phyloP scores from a whole-genome alignment of 1,140 invertebrate genomes.

The Pseudachorutes palmiensis region DNA sequence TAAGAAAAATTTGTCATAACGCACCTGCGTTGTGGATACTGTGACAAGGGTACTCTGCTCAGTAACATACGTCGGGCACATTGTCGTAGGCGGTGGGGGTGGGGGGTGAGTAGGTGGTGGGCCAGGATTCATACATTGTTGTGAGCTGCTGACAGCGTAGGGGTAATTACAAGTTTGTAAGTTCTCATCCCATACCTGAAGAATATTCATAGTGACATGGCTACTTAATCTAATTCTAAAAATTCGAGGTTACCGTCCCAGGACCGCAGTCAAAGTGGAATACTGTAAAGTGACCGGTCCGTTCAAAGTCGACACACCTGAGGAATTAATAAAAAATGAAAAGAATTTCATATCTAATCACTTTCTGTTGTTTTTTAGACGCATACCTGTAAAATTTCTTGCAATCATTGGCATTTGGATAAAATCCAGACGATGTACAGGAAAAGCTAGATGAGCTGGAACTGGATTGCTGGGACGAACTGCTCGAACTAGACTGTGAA shows the following conservation, averaged over 20 bases:
- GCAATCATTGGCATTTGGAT: constrained; percentile 53
- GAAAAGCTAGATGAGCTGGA: constrained; percentile 13
- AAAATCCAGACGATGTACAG: constrained; percentile 58
- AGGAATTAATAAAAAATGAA: constrained; percentile 29
- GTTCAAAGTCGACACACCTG: constrained; percentile 49
- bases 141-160: constrained; percentile 15
- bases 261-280: constrained; percentile 43
- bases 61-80: constrained; percentile 29
- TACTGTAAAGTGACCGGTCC: constrained; percentile 52
- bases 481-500: not conserved
- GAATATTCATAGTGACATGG: not conserved
- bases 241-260: constrained; percentile 38
- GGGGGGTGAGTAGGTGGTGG: constrained; percentile 6
- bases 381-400: constrained; percentile 51
- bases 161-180: constrained; percentile 51
- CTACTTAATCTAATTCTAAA: not conserved
- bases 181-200: constrained; percentile 39
- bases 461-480: not conserved
- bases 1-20: not conserved
- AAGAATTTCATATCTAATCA: not conserved
- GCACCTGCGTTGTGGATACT: constrained; percentile 8
- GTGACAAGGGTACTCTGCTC: constrained; percentile 17
- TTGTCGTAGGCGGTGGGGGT: constrained; percentile 18
- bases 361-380: not conserved
- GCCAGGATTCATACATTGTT: constrained; percentile 22